Evolutionary conservation across 2,797 vertebrate species (phyloP).

Genomic region (Todus mexicanus): DNA sequence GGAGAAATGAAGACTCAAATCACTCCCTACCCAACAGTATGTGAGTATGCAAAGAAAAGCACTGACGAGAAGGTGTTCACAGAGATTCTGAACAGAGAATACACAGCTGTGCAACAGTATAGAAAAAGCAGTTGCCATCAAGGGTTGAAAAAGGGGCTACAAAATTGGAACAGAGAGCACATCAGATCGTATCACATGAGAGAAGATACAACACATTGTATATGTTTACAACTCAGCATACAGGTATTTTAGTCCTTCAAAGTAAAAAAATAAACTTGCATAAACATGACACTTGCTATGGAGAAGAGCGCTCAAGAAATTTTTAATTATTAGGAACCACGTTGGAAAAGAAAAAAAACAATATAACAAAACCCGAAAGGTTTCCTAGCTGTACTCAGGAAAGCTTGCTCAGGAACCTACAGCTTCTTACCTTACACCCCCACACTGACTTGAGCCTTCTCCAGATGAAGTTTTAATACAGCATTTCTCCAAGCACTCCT

Average conservation of each 20-base stretch:
- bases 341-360: not conserved
- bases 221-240: not conserved
- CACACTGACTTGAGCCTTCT: not conserved
- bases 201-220: not conserved
- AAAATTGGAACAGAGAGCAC: not conserved
- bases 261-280: not conserved
- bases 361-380: too few species aligned
- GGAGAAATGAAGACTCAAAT: not conserved
- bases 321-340: not conserved
- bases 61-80: not conserved
- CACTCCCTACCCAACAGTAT: not conserved
- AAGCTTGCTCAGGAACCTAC: not conserved
- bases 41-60: not conserved
- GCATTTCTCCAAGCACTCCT: not conserved
- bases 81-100: not conserved
- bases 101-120: not conserved
- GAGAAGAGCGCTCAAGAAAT: not conserved
- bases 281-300: not conserved
- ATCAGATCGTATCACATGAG: not conserved
- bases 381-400: not conserved
- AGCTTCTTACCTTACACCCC: not conserved
- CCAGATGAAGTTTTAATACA: slow-evolving; percentile 3
- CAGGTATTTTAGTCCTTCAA: not conserved
- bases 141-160: not conserved
- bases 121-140: not conserved